A percentile compares a stretch with the other conserved stretches of the same genome.
Conservation (phyloP, 2,113 vertebrate genomes). For the Tylochromis polylepis region DNA sequence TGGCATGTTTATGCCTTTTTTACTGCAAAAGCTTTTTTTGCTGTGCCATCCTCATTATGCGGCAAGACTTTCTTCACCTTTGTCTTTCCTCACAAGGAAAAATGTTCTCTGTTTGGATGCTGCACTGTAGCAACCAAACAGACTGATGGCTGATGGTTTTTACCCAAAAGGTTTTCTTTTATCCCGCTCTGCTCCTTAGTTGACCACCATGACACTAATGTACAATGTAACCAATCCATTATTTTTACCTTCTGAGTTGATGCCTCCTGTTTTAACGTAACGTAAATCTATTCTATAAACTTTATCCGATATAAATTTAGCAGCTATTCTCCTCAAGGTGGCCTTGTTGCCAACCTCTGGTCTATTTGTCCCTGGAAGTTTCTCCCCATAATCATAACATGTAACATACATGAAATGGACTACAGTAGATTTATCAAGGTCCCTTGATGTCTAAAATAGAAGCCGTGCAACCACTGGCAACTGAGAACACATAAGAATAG, state of each 20-base stretch:
- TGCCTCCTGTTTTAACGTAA: neutral
- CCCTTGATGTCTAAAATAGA: neutral
- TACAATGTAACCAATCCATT: neutral
- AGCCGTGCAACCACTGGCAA: neutral
- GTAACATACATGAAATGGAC: neutral
- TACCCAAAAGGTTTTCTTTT: neutral
- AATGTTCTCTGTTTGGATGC: neutral
- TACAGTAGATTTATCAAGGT: neutral
- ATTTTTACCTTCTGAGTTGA: neutral
- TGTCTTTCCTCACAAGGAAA: neutral
- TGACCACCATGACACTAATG: neutral
- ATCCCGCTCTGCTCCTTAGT: neutral
- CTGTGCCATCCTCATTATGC: neutral
- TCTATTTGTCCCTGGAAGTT: neutral
- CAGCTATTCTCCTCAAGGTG: neutral
- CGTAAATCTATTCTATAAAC: neutral
- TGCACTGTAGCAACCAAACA: neutral
- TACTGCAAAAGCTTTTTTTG: neutral
- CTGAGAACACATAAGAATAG: neutral
- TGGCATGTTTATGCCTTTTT: neutral
- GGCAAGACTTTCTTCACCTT: neutral
- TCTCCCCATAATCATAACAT: neutral
- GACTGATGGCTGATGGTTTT: neutral
- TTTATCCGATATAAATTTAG: neutral
- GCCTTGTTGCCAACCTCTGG: neutral